phyloP scores from a whole-genome alignment of 1,140 invertebrate species.

The Pseudomyrmex sp. region DNA sequence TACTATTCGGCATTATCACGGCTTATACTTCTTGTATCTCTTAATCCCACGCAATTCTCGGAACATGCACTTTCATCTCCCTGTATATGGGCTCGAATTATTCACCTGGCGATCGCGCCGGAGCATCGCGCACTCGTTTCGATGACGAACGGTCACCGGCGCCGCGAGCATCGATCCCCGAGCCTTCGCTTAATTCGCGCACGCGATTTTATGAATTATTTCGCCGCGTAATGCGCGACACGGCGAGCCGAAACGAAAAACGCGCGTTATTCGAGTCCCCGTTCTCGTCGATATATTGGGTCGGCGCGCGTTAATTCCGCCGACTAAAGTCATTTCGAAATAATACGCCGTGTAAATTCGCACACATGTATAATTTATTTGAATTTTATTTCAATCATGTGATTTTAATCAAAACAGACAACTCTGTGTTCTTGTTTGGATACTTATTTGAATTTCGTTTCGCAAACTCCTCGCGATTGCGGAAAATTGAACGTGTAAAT shows the following conservation, averaged over 20 bases:
- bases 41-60: constrained; percentile 43
- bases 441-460: no score
- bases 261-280: constrained; percentile 19
- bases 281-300: constrained; percentile 16
- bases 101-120: constrained; percentile 13
- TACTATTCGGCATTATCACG: not conserved
- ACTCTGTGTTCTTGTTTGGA: no score
- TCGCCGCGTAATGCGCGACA: constrained; percentile 41
- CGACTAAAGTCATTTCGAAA: constrained; percentile 10
- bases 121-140: constrained; percentile 49
- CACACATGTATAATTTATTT: no score
- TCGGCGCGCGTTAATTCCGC: constrained; percentile 25
- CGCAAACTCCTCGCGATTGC: no score
- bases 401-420: no score
- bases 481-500: no score
- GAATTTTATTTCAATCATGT: no score
- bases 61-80: constrained; percentile 32
- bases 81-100: constrained; percentile 34
- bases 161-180: constrained; percentile 44
- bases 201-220: constrained; percentile 54
- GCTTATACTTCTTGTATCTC: constrained; percentile 31
- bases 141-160: constrained; percentile 46
- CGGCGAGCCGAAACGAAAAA: constrained; percentile 26
- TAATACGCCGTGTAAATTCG: not conserved
- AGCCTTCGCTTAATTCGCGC: constrained; percentile 31